Evolutionary conservation across 1,140 invertebrate species (phyloP).

Genomic region (Melanaphis sacchari): DNA sequence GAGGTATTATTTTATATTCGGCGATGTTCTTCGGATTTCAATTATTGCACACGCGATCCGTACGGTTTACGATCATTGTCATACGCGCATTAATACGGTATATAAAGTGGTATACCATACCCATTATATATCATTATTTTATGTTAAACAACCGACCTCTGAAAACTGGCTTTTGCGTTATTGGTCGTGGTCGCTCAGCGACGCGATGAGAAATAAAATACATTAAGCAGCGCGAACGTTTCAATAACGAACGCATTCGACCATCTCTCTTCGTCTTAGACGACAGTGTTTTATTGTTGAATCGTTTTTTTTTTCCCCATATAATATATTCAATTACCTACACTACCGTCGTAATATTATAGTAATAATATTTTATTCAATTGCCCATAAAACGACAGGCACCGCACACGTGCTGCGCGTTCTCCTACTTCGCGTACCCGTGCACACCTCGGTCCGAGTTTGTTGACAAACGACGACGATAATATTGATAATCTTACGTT

Average conservation of each 20-base stretch:
- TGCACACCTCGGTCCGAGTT: background rate
- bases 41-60: background rate
- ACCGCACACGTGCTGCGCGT: background rate
- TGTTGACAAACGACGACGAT: background rate
- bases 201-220: slow-evolving; percentile 27
- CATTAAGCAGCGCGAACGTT: background rate
- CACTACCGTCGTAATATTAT: background rate
- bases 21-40: no score
- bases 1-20: no score
- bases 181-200: background rate
- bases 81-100: background rate
- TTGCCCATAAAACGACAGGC: background rate
- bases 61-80: background rate
- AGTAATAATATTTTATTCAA: background rate
- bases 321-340: background rate
- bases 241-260: slow-evolving; percentile 36
- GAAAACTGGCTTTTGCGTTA: background rate
- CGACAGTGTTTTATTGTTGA: background rate
- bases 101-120: background rate
- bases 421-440: background rate
- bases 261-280: background rate
- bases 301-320: background rate
- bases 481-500: background rate
- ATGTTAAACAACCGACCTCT: background rate
- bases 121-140: background rate